A percentile compares a stretch with the other conserved stretches of the same genome.
Evolutionary conservation across 2,797 vertebrate species (phyloP).

Genomic region (Erpetoichthys calabaricus): DNA sequence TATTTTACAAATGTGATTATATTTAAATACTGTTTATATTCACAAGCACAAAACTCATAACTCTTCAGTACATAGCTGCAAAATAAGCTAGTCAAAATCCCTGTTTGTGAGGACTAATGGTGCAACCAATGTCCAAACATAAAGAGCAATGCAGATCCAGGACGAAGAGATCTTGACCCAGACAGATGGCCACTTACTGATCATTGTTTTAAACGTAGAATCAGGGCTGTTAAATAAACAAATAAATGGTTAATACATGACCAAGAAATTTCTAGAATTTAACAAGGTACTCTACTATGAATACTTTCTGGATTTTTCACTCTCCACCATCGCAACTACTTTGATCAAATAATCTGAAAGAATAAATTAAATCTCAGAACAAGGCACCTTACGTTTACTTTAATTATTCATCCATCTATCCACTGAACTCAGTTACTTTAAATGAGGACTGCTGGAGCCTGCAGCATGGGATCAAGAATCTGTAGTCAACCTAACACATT

Average conservation of each 20-base stretch:
- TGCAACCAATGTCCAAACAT: conserved; percentile 91
- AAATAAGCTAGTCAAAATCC: conserved; percentile 67
- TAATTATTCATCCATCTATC: too few relatives aligned
- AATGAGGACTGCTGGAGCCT: too few relatives aligned
- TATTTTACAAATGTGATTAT: conserved; percentile 26
- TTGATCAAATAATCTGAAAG: too few relatives aligned
- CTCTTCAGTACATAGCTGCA: conserved; percentile 10
- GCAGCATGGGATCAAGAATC: too few relatives aligned
- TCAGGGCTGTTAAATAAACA: conserved; percentile 57
- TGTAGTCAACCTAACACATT: too few relatives aligned
- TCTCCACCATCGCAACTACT: too few relatives aligned
- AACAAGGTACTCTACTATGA: too few relatives aligned
- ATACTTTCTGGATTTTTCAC: too few relatives aligned
- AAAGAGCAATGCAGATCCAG: conserved; percentile 89
- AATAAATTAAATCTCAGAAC: too few relatives aligned
- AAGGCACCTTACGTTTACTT: too few relatives aligned
- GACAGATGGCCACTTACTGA: conserved; percentile 87
- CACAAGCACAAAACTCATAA: conserved; percentile 13
- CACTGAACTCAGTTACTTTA: too few relatives aligned
- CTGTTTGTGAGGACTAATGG: conserved; percentile 89
- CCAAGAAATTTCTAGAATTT: too few relatives aligned
- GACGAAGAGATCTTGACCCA: conserved; percentile 97
- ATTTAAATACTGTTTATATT: conserved; percentile 27
- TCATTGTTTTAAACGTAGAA: conserved; percentile 70
- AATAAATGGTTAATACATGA: background rate